Base-by-base conservation (phyloP, 2,888 invertebrate species). In the Galerucella pusilla region DNA sequence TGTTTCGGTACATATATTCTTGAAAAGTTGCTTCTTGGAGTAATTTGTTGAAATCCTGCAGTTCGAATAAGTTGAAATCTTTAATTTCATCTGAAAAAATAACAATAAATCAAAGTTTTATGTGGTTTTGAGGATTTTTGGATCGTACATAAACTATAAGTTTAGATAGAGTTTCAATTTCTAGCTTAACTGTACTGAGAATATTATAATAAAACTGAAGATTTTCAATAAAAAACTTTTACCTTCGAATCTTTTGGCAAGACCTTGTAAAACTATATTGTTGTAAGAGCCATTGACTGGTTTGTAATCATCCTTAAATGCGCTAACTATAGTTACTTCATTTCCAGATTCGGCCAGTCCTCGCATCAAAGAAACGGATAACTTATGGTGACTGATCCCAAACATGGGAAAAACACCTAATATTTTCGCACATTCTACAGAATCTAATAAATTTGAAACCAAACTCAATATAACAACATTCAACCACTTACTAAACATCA, bases 331-430 rank as follows among this genome's bases (percentile, higher is more conserved):
- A 0, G 93, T 93, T 0, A 94, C 84, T 76, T 91, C 89, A 81
- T 94, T 93, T 0, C 93, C 93, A 68, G 90, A 89, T 54, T 84
- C 87, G 0, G 90, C 91, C 68, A 94, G 84, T 79, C 90, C 92
- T 63, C 88, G 88, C 65, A 94, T 83, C 71, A 92, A 88, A 0
- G 92, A 90, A 80, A 89, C 89, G 81, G 91, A 92, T 57, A 92
- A 91, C 49, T 91, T 88, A 81, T 93, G 93, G 84, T 94, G 94
- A 74, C 94, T 94, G 81, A 91, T 92, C 2, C 93, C 93, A 14
- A 90, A 88, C 81, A 92, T 92, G 0, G 91, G 91, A 83, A 93
- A 92, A 77, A 93, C 85, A 28, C 90, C 92, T 49, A 94, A 86
- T 76, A 94, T 91, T 75, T 89, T 90, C 69, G 88, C 89, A 57